Base-by-base conservation (phyloP, 1,140 invertebrate species). In the Homarus americanus region DNA sequence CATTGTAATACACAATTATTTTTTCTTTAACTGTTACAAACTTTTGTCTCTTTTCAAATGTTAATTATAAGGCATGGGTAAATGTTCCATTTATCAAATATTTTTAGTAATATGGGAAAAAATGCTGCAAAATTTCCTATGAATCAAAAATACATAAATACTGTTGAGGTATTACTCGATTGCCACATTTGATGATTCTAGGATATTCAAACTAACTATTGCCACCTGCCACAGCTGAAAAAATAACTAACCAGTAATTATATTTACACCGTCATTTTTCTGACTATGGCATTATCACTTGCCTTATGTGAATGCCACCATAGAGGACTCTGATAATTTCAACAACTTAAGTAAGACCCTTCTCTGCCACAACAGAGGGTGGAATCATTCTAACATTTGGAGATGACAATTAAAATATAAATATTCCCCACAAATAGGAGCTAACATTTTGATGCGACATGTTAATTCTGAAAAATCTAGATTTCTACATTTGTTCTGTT, bases 401-500 rank as follows among this genome's bases (percentile, higher is more conserved):
- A 79, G 76, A 87, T 78, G 76, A 87, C 53, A 87, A 79, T 63
- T 63, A 75, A 53, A 75, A 85, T 75, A 73, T 72, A 85, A 72
- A 85, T 82, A 49, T 89, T 82, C 69, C 85, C 87, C 79, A 82
- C 66, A 78, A 78, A 66, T 78, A 82, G 79, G 79, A 82, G 86
- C 78, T 82, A 82, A 73, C 79, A 53, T 89, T 89, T 82, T 73
- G 78, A 82, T 89, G 79, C 66, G 72, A 76, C 66, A 66, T 82
- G 79, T 82, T 82, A 87, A 78, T 87, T 80, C 75, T 82, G 66
- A 75, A 89, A 88, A 89, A 82, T 75, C 79, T 82, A 89, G 38
- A 72, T 44, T 89, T 88, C 78, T 88, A 82, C 78, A 89, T 89
- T 89, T 89, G 87, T 89, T 89, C 87, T 82, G 44, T 44, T 73